These are phyloP conservation scores for Dendrocincla tyrannina DNA, from an alignment of 2,797 vertebrate genomes.

Conservation along the genomic window DNA sequence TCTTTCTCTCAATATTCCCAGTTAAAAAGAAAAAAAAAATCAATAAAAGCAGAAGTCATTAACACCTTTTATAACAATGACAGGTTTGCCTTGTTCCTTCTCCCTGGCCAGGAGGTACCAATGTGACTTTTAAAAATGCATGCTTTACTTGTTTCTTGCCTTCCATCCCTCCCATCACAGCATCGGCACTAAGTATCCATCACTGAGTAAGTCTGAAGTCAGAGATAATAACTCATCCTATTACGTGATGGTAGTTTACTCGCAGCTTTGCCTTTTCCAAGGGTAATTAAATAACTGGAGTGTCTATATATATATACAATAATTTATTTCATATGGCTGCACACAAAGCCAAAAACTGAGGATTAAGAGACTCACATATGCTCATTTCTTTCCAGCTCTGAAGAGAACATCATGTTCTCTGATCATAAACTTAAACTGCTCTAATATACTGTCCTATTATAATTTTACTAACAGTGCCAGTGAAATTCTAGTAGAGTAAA, in stretches of 20 bases:
- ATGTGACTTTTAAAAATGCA: not conserved
- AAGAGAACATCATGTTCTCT: not conserved
- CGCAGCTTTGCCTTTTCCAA: not conserved
- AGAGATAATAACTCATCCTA: not conserved
- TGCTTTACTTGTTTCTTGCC: not conserved
- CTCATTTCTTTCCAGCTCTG: not conserved
- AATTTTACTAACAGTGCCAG: not conserved
- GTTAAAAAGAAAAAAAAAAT: not conserved
- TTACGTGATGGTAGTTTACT: not conserved
- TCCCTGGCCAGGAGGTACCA: not conserved
- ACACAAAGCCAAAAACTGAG: constrained; percentile 5
- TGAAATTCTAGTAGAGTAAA: not conserved
- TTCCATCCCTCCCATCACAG: not conserved
- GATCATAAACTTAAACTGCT: constrained; percentile 1
- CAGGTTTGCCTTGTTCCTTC: not conserved
- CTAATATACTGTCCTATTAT: not conserved
- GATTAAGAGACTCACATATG: not conserved
- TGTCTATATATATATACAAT: not conserved
- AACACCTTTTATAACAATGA: not conserved
- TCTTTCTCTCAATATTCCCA: not conserved
- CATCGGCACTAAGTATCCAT: not conserved
- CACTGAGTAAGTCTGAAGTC: not conserved
- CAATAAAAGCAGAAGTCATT: not conserved
- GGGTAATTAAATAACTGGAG: not conserved
- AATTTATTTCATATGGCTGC: constrained; percentile 5